These are phyloP conservation scores for Chrysaora quinquecirrha DNA, from an alignment of 30 jellyfish, hydroid and myxozoan species.

Conservation along the genomic window DNA sequence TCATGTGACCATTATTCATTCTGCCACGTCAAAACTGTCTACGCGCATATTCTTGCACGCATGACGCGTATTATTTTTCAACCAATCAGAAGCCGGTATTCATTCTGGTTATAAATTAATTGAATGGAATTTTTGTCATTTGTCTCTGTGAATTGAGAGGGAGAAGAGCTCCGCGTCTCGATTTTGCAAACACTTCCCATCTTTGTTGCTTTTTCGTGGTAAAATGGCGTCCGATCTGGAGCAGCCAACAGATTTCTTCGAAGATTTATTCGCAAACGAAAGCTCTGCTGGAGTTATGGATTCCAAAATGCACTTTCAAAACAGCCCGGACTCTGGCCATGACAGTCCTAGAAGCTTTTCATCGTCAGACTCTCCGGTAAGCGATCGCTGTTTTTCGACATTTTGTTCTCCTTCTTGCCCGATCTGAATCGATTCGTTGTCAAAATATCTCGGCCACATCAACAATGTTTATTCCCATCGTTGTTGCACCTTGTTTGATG, in stretches of 20 bases:
- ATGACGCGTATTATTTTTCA: conserved; percentile 10
- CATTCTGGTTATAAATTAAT: not conserved
- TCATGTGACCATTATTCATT: conserved; percentile 64
- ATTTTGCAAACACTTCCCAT: not conserved
- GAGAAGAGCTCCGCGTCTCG: not conserved
- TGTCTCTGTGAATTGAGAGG: not conserved
- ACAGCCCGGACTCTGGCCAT: conserved; percentile 92
- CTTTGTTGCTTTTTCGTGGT: not conserved
- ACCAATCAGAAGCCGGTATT: conserved; percentile 51
- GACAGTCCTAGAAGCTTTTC: conserved; percentile 87
- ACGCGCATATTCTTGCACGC: conserved; percentile 15
- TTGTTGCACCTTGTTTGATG: too few relatives aligned
- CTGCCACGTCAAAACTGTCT: conserved; percentile 75
- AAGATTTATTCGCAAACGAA: conserved; percentile 54
- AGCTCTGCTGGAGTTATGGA: conserved; percentile 50
- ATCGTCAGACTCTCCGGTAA: conserved; percentile 48
- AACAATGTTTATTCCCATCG: too few relatives aligned
- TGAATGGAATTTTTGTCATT: not conserved
- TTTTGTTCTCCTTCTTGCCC: too few relatives aligned
- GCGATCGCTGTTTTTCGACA: conserved; percentile 32
- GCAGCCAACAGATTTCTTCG: conserved; percentile 44
- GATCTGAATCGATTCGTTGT: too few relatives aligned
- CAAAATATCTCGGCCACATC: too few relatives aligned
- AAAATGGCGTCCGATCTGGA: conserved; percentile 56
- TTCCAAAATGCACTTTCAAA: conserved; percentile 9